Conservation (phyloP, 1,140 invertebrate species). For the Bombus impatiens region DNA sequence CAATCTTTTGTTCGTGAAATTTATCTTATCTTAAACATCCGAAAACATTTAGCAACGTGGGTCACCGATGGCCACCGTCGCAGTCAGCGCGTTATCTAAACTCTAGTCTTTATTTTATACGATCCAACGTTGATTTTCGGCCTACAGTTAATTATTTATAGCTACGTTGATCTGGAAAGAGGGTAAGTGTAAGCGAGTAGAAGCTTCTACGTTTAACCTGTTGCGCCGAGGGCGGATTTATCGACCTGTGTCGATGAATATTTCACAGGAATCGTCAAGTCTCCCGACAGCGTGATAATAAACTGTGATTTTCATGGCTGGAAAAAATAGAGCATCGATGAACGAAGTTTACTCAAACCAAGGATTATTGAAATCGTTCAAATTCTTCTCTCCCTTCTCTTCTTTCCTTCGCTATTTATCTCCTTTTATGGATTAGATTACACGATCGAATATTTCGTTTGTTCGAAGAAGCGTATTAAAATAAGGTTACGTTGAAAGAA, state of each 20-base stretch:
- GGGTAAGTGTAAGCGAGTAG: constrained; percentile 35
- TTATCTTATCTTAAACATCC: neutral
- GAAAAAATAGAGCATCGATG: neutral
- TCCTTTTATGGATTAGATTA: neutral
- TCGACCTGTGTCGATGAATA: constrained; percentile 64
- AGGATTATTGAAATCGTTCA: neutral
- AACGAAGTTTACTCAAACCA: neutral
- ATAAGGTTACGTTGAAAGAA: too few species aligned
- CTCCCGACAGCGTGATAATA: constrained; percentile 34
- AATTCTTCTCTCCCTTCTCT: neutral
- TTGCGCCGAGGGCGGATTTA: constrained; percentile 65
- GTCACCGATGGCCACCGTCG: too few species aligned
- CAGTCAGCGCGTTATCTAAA: too few species aligned
- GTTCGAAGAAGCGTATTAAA: too few species aligned
- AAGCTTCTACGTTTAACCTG: constrained; percentile 66
- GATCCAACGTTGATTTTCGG: neutral
- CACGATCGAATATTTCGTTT: too few species aligned
- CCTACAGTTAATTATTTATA: constrained; percentile 57
- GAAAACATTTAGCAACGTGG: neutral
- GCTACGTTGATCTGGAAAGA: constrained; percentile 43
- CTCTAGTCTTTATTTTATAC: constrained; percentile 17
- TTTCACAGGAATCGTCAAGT: constrained; percentile 53
- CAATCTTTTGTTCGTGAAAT: too few species aligned
- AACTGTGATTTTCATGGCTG: constrained; percentile 1
- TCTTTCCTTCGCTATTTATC: neutral